phyloP scores from a whole-genome alignment of 2,797 vertebrate species.

The Ptychobarbus kaznakovi region DNA sequence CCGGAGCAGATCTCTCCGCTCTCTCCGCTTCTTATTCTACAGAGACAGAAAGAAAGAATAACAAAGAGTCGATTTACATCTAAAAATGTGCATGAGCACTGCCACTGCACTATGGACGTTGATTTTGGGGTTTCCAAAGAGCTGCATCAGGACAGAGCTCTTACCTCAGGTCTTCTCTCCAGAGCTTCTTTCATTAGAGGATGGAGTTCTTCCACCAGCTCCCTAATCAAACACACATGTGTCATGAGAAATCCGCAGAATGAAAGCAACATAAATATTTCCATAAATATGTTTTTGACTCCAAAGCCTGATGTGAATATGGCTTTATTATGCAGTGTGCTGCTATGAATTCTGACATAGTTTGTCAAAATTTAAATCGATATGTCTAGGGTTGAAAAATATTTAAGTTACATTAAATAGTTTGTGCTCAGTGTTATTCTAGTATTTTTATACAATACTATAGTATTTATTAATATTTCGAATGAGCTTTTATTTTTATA shows the following conservation, averaged over 20 bases:
- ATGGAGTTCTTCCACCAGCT: constrained; percentile 95
- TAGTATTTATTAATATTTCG: not conserved
- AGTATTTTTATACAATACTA: not conserved
- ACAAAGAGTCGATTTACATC: not conserved
- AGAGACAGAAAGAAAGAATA: constrained; percentile 33
- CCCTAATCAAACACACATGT: constrained; percentile 66
- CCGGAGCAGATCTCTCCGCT: constrained; percentile 91
- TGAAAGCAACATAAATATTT: not conserved
- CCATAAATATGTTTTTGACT: not conserved
- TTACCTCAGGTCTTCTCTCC: constrained; percentile 88
- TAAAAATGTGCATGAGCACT: not conserved
- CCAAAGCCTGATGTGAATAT: not conserved
- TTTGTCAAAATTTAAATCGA: not conserved
- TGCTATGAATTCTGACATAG: not conserved
- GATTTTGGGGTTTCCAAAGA: not conserved
- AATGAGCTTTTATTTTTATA: not conserved
- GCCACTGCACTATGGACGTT: not conserved
- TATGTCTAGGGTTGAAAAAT: constrained; percentile 43
- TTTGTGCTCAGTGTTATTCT: not conserved
- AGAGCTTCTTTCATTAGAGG: constrained; percentile 98
- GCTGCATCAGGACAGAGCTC: not conserved
- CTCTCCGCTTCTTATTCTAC: constrained; percentile 97
- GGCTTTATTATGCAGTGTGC: not conserved
- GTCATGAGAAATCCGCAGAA: not conserved
- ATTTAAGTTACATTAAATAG: constrained; percentile 56